phyloP scores from a whole-genome alignment of 2,797 vertebrate genomes.

The Syngnathus acus region DNA sequence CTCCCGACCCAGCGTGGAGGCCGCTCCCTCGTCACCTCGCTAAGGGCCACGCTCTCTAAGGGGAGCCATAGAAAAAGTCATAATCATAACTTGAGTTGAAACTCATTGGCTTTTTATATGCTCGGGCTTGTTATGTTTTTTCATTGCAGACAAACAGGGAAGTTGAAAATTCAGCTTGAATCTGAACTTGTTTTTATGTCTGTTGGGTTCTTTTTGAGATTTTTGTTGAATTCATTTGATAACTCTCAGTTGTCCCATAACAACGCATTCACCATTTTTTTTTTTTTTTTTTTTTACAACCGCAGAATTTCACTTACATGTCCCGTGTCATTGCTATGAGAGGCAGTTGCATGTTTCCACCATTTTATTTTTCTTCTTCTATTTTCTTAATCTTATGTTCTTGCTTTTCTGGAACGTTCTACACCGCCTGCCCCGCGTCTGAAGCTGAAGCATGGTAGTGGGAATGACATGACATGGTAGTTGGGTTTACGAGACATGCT shows the following conservation, averaged over 20 bases:
- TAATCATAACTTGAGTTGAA: slow-evolving; percentile 61
- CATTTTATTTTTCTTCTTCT: slow-evolving; percentile 14
- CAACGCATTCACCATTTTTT: slow-evolving; percentile 26
- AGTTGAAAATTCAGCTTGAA: slow-evolving; percentile 42
- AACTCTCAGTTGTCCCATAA: slow-evolving; percentile 12
- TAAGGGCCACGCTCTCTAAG: slow-evolving; percentile 50
- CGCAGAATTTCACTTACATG: slow-evolving; percentile 8
- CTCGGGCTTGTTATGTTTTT: slow-evolving; percentile 50
- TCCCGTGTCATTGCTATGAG: slow-evolving; percentile 7
- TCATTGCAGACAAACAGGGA: slow-evolving; percentile 47
- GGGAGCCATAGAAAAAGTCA: slow-evolving; percentile 54
- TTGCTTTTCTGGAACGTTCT: slow-evolving; percentile 9
- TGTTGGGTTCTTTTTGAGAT: slow-evolving; percentile 2
- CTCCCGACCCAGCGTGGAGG: slow-evolving; percentile 39
- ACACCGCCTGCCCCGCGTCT: not conserved
- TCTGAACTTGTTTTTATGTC: slow-evolving; percentile 23
- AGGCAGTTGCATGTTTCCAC: slow-evolving; percentile 18
- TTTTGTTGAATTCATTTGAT: slow-evolving; percentile 36
- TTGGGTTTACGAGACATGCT: slow-evolving; percentile 4
- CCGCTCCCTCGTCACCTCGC: slow-evolving; percentile 56
- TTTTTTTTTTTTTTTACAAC: slow-evolving; percentile 21
- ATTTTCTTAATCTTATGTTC: slow-evolving; percentile 4
- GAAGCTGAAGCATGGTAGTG: slow-evolving; percentile 26
- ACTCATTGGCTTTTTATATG: slow-evolving; percentile 60
- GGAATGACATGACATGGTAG: slow-evolving; percentile 23